Base-by-base conservation (phyloP, 2,113 vertebrate species). In the Tenrec ecaudatus region DNA sequence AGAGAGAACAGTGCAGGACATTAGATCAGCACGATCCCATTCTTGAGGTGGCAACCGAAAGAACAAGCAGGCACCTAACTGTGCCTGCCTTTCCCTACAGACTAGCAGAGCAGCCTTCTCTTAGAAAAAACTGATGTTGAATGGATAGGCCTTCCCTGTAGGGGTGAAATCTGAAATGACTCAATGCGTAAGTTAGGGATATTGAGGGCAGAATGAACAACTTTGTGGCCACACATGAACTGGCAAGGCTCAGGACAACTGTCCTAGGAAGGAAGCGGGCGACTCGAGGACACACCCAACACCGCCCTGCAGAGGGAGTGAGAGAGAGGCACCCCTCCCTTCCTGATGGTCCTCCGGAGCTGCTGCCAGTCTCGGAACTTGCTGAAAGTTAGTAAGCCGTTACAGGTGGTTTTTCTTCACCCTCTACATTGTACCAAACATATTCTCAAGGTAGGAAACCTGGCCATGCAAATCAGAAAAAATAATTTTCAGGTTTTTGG, bases 221-320 rank as follows among this genome's bases (percentile, higher is more conserved):
- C 31, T 91, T 76, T 82, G 47, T 29, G n/a, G n/a, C 79, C 58
- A 91, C 64, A 92, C 80, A 86, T 77, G 0, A 90, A 94, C 81
- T 43, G 43, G 64, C n/a, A 76, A 7, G 1, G 47, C 47, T 10
- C 47, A 12, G 47, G 47, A 14, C 47, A 53, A 53, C 47, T 10
- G 12, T 40, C 40, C n/a, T 78, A 91, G 93, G 85, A 80, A 81
- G 47, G 82, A 23, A 38, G 25, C 60, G 29, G 82, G 47, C 47
- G 82, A 88, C 57, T 25, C n/a, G 19, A 27, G 40, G 43, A 92
- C 6, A 25, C 3, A 79, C 7, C 40, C 64, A 73, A 1, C 40
- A 40, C 15, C 0, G 0, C 27, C 95, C 93, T 94, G 79, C 53
- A 96, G 95, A 95, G 91, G 91, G 91, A 94, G 91, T 79, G 33